Evolutionary conservation across 2,888 invertebrate genomes (phyloP), one percentile per base, ranked within the genome.

Genomic region (Criorhina ranunculi): DNA sequence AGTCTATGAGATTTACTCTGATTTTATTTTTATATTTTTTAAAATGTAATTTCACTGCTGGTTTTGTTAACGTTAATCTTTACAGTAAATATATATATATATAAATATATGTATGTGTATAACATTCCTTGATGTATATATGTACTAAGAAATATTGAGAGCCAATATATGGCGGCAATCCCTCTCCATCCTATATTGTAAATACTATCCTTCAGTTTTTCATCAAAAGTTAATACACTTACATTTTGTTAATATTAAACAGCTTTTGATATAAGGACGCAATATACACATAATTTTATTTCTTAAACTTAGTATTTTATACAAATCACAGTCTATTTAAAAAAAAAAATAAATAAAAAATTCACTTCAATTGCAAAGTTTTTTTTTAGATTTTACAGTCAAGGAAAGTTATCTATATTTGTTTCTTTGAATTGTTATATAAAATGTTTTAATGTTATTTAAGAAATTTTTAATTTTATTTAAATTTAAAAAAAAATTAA

Each of bases 61-160:
- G 66, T 73, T 83, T 42, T 62, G 75, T 75, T 78, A 55, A 57
- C 46, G n/a, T 70, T 66, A 49, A 24, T n/a, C 59, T 49, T 66
- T 29, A 35, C 53, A 72, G 31, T 67, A 77, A 66, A 78, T 55
- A 66, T 78, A 72, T 24, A 24, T 53, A n/a, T n/a, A n/a, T 53
- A 77, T 67, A 78, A 59, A 53, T 72, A 69, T 62, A 67, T 67
- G 51, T 75, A 44, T 79, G 31, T 85, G 79, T 85, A 70, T 70
- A 75, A 85, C 83, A 85, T 85, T 85, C 83, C 83, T 79, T 79
- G 79, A 79, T 85, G 83, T 85, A 82, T 46, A 76, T 79, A 78
- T 57, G 69, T 83, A 70, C 29, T 77, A 76, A 66, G 33, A 64
- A 66, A 46, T 66, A 77, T 49, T 64, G 40, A 70, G 51, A 31